Conservation (phyloP, 2,797 vertebrate genomes). For the Psittacula echo region DNA sequence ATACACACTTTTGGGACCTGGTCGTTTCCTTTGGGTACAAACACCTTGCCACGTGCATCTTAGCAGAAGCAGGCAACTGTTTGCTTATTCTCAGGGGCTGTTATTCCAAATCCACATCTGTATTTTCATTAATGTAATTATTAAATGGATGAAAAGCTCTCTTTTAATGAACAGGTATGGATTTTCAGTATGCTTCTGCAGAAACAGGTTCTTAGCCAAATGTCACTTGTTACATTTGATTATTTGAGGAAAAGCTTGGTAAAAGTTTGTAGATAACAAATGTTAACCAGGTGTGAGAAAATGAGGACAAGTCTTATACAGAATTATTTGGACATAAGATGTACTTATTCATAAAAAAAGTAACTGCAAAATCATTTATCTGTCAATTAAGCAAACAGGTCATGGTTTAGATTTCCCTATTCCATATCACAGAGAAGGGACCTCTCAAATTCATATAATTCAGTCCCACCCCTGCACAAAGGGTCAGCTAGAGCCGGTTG, state of each 20-base stretch:
- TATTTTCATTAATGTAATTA: background rate
- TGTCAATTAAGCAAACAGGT: background rate
- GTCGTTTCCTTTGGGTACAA: background rate
- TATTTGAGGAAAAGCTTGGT: background rate
- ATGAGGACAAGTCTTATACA: background rate
- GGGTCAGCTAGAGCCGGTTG: background rate
- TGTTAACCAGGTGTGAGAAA: background rate
- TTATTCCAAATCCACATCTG: background rate
- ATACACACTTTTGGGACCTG: background rate
- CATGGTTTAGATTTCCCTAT: background rate
- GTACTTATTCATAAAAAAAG: background rate
- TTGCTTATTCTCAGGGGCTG: background rate
- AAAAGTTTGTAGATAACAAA: background rate
- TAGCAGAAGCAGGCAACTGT: background rate
- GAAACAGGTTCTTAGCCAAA: background rate
- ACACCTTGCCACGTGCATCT: background rate
- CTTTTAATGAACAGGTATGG: background rate
- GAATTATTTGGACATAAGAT: background rate
- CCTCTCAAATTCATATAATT: background rate
- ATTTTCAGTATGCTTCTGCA: background rate
- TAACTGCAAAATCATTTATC: background rate
- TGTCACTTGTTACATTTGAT: background rate
- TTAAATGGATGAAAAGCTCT: background rate
- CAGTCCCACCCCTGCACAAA: background rate
- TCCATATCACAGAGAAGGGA: background rate